Evolutionary conservation across 1,140 invertebrate genomes (phyloP), one percentile per base, ranked within the genome.

Genomic region (Lordiphosa mommai): DNA sequence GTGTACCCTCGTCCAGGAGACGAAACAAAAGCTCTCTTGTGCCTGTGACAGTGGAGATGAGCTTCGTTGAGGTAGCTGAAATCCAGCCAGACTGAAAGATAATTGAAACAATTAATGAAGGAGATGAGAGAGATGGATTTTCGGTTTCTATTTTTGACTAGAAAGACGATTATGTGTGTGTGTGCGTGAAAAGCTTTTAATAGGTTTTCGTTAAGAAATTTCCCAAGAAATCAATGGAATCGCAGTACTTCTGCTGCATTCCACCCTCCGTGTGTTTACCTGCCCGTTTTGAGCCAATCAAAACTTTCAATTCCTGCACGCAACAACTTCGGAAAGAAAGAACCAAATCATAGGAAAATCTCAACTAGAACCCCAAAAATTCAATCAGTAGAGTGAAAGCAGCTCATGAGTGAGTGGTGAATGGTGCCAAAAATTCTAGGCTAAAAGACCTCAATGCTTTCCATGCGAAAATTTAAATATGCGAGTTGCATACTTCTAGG

Each of bases 401-500:
- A 3, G 9, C 7, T n/a, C 29, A 33, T 47, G 44, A 14, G 41
- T 44, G 5, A 23, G 43, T 32, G 43, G 7, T 44, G 51, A 34
- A 46, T 40, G 14, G 38, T 36, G 38, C 47, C 47, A 57, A 47
- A 55, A 50, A 30, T 40, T 40, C 37, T 40, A 16, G 27, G 30
- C 40, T 30, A 23, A 37, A 59, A 60, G 49, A 56, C 34, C 66
- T 52, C 56, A 61, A 59, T 30, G 59, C 61, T 68, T 56, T 40
- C n/a, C n/a, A n/a, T 40, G 64, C 50, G 60, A 56, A 52, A 71
- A 80, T 80, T 82, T 82, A 80, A 71, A 82, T 82, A 82, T 71
- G 76, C 66, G 55, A 50, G 50, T 44, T 82, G 76, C 76, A 82
- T 82, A 76, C 65, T 82, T 80, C 74, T 71, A 41, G 66, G 76